phyloP scores from a whole-genome alignment of 2,113 vertebrate species.

The Saguinus imperator region DNA sequence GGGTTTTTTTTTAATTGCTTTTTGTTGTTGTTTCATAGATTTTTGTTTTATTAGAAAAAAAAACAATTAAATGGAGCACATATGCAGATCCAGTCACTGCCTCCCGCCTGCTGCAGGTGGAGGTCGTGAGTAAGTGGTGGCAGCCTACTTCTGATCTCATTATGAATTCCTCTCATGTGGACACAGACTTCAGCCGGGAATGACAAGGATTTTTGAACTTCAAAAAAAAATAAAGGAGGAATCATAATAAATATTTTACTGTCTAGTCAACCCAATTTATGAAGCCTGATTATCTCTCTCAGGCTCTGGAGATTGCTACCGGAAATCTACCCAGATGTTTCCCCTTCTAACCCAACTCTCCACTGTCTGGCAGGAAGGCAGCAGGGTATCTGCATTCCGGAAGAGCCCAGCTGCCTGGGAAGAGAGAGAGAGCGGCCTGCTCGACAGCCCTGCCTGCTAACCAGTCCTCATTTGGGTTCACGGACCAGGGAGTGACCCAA shows the following conservation, averaged over 20 bases:
- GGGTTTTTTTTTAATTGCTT: background rate
- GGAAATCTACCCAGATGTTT: background rate
- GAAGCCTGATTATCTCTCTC: conserved; percentile 44
- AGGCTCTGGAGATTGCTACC: background rate
- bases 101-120: background rate
- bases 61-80: background rate
- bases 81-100: background rate
- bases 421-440: background rate
- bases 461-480: background rate
- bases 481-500: background rate
- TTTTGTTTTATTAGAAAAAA: background rate
- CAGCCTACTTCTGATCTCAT: conserved; percentile 46
- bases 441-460: background rate
- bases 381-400: background rate
- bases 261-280: conserved; percentile 45
- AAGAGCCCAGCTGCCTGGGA: background rate
- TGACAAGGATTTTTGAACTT: conserved; percentile 63
- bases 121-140: conserved; percentile 37
- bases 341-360: background rate
- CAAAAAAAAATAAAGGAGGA: conserved; percentile 1
- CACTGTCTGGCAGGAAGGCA: background rate
- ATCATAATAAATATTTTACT: conserved; percentile 68
- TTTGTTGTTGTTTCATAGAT: background rate
- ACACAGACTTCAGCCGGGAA: conserved; percentile 43
- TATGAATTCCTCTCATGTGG: conserved; percentile 57